Base-by-base conservation (phyloP, 2,797 vertebrate genomes). In the Yasuhikotakia modesta region DNA sequence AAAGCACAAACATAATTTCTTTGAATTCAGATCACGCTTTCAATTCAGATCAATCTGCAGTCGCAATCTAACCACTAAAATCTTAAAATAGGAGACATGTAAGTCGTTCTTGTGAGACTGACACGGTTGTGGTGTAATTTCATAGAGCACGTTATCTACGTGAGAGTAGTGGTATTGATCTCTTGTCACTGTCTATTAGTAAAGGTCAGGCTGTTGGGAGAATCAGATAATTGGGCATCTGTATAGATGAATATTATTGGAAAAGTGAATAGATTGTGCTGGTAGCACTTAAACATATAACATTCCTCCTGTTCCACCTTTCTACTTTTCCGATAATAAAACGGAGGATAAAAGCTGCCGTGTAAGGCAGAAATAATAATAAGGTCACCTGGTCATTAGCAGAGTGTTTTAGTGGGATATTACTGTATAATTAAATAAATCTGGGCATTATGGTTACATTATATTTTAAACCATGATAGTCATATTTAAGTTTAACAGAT, bases 171-270 rank as follows among this genome's bases (percentile, higher is more conserved):
- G 48, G 48, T 71, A 70, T 79, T 82, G 80, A 78, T 78, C 74
- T 65, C 48, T 24, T 74, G 77, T 67, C 50, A 70, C 67, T 43
- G 65, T 79, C 74, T 53, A 73, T 82, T 81, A 85, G 70, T 35
- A 84, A 82, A 85, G 80, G 82, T 80, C 82, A 83, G 53, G 57
- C 81, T 81, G 74, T 66, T 58, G 53, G 74, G 78, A 76, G 24
- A 39, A 61, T 79, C 65, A 63, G 80, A 71, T 85, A 85, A 83
- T 83, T 83, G 82, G 84, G 57, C 74, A 66, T 70, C 48, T 72
- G 71, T 68, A 61, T 60, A 32, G 66, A 69, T 76, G 73, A 81
- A 74, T 57, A 82, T 69, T 30, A 27, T 57, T 67, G 81, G 65
- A 48, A 70, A 19, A 39, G 57, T 52, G 11, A 30, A 57, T 21